Conservation (phyloP, 2,888 invertebrate genomes). For the Cordilura impudica region DNA sequence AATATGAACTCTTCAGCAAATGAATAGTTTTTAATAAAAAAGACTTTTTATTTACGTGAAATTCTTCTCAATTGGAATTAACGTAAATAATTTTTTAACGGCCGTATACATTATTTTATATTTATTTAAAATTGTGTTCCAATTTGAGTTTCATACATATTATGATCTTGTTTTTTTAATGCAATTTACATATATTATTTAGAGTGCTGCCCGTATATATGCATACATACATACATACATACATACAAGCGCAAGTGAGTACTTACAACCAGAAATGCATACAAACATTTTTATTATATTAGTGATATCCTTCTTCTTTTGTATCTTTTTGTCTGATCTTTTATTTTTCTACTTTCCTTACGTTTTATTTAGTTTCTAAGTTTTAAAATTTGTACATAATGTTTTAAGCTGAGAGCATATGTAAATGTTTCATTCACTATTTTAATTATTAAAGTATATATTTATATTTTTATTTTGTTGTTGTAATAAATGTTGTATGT, state of each 20-base stretch:
- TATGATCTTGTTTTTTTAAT: not conserved
- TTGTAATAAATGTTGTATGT: constrained; percentile 42
- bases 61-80: constrained; percentile 4
- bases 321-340: not conserved
- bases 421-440: not conserved
- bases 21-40: constrained; percentile 12
- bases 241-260: not conserved
- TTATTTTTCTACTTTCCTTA: not conserved
- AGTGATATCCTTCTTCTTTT: constrained; percentile 3
- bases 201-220: not conserved
- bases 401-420: not conserved
- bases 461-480: no score
- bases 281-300: not conserved
- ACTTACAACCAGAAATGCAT: not conserved
- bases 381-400: not conserved
- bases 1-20: not conserved
- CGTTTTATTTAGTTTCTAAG: not conserved
- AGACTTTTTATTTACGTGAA: constrained; percentile 25
- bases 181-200: constrained; percentile 3
- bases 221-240: not conserved
- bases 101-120: constrained; percentile 21
- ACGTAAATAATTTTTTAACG: constrained; percentile 6
- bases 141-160: not conserved
- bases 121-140: constrained; percentile 18
- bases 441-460: not conserved